Percentiles rank a stretch among this genome's conserved stretches.
phyloP scores from a whole-genome alignment of 2,888 invertebrate genomes.

The Polylopha cassiicola region DNA sequence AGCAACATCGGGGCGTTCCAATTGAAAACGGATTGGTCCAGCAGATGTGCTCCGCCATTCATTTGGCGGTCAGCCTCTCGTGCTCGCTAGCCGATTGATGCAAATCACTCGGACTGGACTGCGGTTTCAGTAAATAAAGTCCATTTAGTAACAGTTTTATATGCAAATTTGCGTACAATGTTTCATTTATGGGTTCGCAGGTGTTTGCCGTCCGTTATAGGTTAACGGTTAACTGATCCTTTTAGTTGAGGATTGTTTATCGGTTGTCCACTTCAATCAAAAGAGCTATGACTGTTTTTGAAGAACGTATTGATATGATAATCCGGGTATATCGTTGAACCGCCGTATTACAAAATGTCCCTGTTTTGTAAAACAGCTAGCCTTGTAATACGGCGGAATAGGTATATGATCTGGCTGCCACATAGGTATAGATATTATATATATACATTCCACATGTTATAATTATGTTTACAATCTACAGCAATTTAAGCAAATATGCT shows the following conservation, averaged over 20 bases:
- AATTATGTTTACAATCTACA: too few species aligned
- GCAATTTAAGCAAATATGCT: not conserved
- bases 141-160: conserved; percentile 12
- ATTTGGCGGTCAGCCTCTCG: conserved; percentile 6
- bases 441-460: too few species aligned
- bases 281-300: too few species aligned
- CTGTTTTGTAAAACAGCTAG: too few species aligned
- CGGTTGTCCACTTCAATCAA: too few species aligned
- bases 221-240: not conserved
- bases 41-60: conserved; percentile 1
- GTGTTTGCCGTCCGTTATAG: not conserved
- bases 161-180: conserved; percentile 13
- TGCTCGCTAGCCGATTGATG: conserved; percentile 5
- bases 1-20: not conserved
- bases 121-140: conserved; percentile 7
- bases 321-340: too few species aligned
- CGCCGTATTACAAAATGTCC: too few species aligned
- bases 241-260: not conserved
- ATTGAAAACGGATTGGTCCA: not conserved
- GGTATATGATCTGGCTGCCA: too few species aligned
- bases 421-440: too few species aligned
- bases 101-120: conserved; percentile 3
- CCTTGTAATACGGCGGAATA: too few species aligned
- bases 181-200: too few species aligned
- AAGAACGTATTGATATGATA: too few species aligned